Base-by-base conservation (phyloP, 2,888 invertebrate genomes). In the Phyllotreta cruciferae region DNA sequence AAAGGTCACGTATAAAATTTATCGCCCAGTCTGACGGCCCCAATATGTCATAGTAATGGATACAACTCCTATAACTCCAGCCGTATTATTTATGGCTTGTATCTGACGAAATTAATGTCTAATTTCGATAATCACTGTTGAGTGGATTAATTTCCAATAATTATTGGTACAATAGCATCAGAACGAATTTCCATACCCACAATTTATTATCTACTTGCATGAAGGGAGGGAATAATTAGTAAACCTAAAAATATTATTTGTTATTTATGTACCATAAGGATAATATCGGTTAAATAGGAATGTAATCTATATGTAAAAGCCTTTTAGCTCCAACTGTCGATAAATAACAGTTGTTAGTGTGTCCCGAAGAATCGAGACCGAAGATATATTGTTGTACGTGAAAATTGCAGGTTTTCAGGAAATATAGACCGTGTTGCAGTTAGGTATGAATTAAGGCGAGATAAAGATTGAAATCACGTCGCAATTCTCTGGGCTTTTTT, bases 381-480 rank as follows among this genome's bases (percentile, higher is more conserved):
- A 24, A 49, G 49, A 57, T 58, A 58, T 58, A 50, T 50, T 50
- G 52, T 42, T 41, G 13, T 42, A 11, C 35, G 39, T 60, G 10
- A 38, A 53, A 60, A 42, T 53, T 53, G 44, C 52, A 42, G 52
- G 60, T 41, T 44, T 60, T 52, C 60, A 13, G 58, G 58, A 58
- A 58, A 58, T 10, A 45, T 35, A 56, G 42, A 11, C 56, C 52
- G 8, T 50, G 52, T 50, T 52, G 50, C 58, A 56, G 36, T 56
- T 44, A 13, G 9, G 44, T 52, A 60, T 52, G 60, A 60, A 52
- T 52, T 60, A 60, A 36, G 10, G 52, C 42, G 10, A 47, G 47
- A 44, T 52, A 60, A 52, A 24, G 53, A 52, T 53, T 42, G 47
- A 60, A 53, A 52, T 60, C 60, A 53, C 60, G 60, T 60, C 44